phyloP scores from a whole-genome alignment of 1,140 invertebrate genomes.

The Drosophila sp. region DNA sequence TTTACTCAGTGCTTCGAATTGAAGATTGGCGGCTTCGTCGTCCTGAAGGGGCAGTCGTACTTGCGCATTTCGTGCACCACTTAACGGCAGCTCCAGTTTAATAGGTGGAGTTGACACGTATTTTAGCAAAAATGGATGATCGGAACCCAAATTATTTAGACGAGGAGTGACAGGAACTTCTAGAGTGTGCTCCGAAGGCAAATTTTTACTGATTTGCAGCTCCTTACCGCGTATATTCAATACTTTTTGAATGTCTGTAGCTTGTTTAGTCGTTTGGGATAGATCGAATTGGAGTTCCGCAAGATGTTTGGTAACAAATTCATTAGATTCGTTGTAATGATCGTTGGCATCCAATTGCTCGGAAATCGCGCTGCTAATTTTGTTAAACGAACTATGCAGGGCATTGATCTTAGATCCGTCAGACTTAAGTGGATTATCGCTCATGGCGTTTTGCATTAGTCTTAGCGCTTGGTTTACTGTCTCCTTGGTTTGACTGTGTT shows the following conservation, averaged over 20 bases:
- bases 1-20: constrained; percentile 49
- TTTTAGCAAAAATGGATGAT: constrained; percentile 53
- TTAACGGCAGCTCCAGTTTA: constrained; percentile 44
- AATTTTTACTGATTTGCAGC: constrained; percentile 16
- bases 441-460: constrained; percentile 37
- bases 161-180: constrained; percentile 44
- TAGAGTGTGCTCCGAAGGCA: not conserved
- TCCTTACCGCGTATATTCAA: constrained; percentile 47
- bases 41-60: constrained; percentile 66
- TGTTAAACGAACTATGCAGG: constrained; percentile 58
- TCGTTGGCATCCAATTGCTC: constrained; percentile 66
- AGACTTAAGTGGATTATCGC: constrained; percentile 2
- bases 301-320: constrained; percentile 50
- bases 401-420: constrained; percentile 37
- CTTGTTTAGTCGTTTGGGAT: constrained; percentile 52
- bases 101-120: constrained; percentile 75
- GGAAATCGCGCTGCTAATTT: constrained; percentile 51
- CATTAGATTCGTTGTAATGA: constrained; percentile 55
- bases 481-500: constrained; percentile 47
- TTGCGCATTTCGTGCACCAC: constrained; percentile 27
- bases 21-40: constrained; percentile 47
- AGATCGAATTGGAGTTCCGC: constrained; percentile 45
- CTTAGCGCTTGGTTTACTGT: constrained; percentile 38
- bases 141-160: not conserved
- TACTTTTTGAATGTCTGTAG: constrained; percentile 47